Evolutionary conservation across 2,113 vertebrate genomes (phyloP).

Genomic region (Pao palembangensis): DNA sequence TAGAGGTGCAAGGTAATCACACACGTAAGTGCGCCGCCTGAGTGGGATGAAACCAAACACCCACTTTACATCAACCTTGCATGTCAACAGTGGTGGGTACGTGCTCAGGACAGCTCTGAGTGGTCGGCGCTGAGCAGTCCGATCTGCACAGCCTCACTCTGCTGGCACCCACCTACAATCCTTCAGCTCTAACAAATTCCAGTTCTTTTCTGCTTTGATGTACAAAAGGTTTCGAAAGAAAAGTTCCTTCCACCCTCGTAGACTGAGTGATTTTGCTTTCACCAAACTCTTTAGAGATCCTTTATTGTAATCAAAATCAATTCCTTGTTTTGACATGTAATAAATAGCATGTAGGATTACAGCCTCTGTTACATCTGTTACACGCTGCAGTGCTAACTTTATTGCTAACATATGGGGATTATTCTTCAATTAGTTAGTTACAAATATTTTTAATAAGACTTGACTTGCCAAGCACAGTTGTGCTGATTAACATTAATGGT

Average conservation of each 20-base stretch:
- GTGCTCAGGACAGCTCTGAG: constrained; percentile 48
- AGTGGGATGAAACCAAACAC: constrained; percentile 41
- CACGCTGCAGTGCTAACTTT: not conserved
- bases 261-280: constrained; percentile 28
- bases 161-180: constrained; percentile 34
- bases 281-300: constrained; percentile 3
- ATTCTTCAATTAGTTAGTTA: constrained; percentile 24
- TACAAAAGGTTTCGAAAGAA: constrained; percentile 29
- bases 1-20: constrained; percentile 37
- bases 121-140: constrained; percentile 33
- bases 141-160: constrained; percentile 52
- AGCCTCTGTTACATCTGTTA: constrained; percentile 8
- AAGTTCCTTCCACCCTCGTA: constrained; percentile 20
- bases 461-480: constrained; percentile 27
- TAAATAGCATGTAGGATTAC: constrained; percentile 7
- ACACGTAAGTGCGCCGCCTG: constrained; percentile 16
- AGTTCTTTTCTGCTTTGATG: constrained; percentile 17
- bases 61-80: constrained; percentile 33
- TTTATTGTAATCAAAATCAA: constrained; percentile 11
- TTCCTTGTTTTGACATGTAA: constrained; percentile 28
- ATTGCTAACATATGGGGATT: not conserved
- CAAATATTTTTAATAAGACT: constrained; percentile 28
- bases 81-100: constrained; percentile 39
- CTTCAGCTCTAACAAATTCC: constrained; percentile 21
- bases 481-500: constrained; percentile 31